Evolutionary conservation across 1,140 invertebrate species (phyloP).

Genomic region (Cepaea nemoralis): DNA sequence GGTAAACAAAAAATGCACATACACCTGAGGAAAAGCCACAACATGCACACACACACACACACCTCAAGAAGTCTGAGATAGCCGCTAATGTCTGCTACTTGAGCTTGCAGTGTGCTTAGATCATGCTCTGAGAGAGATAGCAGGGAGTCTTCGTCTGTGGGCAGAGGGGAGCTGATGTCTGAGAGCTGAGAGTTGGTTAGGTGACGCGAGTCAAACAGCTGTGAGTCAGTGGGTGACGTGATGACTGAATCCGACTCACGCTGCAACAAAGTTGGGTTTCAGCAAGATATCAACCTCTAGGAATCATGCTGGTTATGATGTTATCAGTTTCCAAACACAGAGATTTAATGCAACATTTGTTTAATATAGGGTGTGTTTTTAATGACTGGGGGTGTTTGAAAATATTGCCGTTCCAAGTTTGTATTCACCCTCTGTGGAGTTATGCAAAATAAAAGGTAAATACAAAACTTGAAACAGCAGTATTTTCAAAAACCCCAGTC

Average conservation of each 20-base stretch:
- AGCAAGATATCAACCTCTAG: no score
- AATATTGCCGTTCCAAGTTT: no score
- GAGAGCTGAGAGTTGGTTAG: neutral
- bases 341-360: no score
- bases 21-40: neutral
- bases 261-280: conserved; percentile 5
- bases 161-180: neutral
- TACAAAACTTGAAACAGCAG: no score
- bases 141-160: conserved; percentile 11
- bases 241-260: neutral
- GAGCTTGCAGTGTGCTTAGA: conserved; percentile 2
- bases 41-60: conserved; percentile 18
- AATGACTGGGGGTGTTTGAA: no score
- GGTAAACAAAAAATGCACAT: no score
- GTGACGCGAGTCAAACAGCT: neutral
- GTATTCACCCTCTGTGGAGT: no score
- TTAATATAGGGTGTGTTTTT: no score
- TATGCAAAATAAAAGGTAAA: no score
- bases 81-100: conserved; percentile 23
- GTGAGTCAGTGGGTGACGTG: neutral
- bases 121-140: conserved; percentile 30
- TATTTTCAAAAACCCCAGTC: no score
- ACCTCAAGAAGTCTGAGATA: conserved; percentile 31
- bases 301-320: no score
- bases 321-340: no score